Percentiles rank a stretch among this genome's conserved stretches.
These are phyloP conservation scores for Cyphomyrmex costatus DNA, from an alignment of 1,140 invertebrate genomes.

Conservation along the genomic window DNA sequence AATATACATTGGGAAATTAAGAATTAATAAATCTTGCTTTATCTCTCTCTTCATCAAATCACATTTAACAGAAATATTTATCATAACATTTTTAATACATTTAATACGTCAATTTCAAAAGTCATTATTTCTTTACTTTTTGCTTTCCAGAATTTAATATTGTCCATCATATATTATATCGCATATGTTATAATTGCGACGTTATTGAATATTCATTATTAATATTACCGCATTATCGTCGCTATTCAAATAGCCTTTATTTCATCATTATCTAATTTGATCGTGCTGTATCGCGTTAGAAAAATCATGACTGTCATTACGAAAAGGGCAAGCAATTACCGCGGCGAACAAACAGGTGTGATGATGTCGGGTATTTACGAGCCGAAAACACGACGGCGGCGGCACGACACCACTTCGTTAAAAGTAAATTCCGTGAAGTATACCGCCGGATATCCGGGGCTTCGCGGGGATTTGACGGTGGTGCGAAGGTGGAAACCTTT, in stretches of 20 bases:
- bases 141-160: constrained; percentile 8
- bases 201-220: constrained; percentile 29
- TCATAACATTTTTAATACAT: constrained; percentile 14
- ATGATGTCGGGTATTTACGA: background rate
- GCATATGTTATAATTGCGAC: constrained; percentile 1
- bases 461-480: constrained; percentile 80
- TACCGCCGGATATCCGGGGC: constrained; percentile 82
- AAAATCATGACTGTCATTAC: background rate
- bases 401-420: constrained; percentile 81
- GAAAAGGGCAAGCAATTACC: background rate
- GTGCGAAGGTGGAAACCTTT: constrained; percentile 62
- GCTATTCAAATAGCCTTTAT: background rate
- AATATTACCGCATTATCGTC: constrained; percentile 12
- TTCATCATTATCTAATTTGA: constrained; percentile 5
- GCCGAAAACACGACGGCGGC: constrained; percentile 59
- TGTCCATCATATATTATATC: constrained; percentile 3
- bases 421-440: constrained; percentile 84
- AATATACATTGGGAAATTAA: constrained; percentile 6
- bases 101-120: background rate
- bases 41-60: background rate
- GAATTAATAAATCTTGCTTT: background rate
- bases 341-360: constrained; percentile 17
- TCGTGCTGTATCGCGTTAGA: background rate
- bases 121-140: constrained; percentile 9
- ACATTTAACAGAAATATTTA: background rate